phyloP scores from a whole-genome alignment of 1,140 invertebrate genomes.

The Copidosoma floridanum region DNA sequence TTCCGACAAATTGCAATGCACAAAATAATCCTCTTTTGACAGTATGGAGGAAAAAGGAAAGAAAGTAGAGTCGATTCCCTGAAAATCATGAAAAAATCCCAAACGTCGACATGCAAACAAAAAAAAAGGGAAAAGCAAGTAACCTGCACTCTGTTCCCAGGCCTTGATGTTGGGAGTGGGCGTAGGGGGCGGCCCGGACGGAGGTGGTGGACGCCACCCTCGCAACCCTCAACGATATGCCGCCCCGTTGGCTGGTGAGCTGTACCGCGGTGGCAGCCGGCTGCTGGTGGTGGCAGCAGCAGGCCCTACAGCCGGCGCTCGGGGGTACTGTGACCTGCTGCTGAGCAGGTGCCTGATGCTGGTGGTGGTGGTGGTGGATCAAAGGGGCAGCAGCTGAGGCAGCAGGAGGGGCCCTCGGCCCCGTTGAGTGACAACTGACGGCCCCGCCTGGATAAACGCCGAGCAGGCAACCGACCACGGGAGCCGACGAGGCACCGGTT shows the following conservation, averaged over 20 bases:
- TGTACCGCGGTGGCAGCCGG: constrained; percentile 42
- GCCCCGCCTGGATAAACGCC: constrained; percentile 34
- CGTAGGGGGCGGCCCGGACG: constrained; percentile 57
- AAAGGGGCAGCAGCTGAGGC: constrained; percentile 27
- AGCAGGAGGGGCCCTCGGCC: constrained; percentile 36
- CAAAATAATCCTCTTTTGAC: too few relatives aligned
- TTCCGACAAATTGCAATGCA: too few relatives aligned
- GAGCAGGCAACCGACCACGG: constrained; percentile 32
- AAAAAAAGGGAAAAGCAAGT: too few relatives aligned
- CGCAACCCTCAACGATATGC: constrained; percentile 56
- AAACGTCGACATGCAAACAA: too few relatives aligned
- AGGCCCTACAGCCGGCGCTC: constrained; percentile 36
- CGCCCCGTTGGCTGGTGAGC: constrained; percentile 53
- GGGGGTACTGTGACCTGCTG: constrained; percentile 50
- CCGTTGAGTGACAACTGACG: constrained; percentile 38
- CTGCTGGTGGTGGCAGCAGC: constrained; percentile 28
- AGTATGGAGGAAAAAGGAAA: too few relatives aligned
- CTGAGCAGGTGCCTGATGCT: constrained; percentile 43
- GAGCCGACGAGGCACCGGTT: constrained; percentile 55
- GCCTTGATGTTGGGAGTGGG: constrained; percentile 55
- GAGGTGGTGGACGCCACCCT: constrained; percentile 59
- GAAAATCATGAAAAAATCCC: too few relatives aligned
- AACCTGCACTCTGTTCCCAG: constrained; percentile 57
- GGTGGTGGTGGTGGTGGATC: constrained; percentile 16
- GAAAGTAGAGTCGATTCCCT: too few relatives aligned